Evolutionary conservation across 53 echinoderm and acorn worm species (phyloP).

Genomic region (Stichopus horrens): DNA sequence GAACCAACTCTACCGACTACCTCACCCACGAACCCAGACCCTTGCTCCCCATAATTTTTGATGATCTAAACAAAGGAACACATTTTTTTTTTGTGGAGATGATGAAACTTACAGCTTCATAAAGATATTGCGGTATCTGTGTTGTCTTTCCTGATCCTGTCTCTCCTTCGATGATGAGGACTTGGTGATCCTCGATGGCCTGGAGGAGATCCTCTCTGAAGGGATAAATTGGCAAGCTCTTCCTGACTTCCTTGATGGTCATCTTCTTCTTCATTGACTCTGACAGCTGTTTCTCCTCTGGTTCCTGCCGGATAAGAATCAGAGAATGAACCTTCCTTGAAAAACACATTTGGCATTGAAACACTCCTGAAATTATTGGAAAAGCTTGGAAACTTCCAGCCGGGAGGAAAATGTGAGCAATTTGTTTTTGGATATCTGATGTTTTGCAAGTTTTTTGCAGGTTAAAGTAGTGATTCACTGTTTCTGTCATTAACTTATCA

Average conservation of each 20-base stretch:
- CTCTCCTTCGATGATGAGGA: slow-evolving; percentile 97
- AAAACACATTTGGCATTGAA: too few relatives aligned
- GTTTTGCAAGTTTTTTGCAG: too few relatives aligned
- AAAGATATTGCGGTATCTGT: slow-evolving; percentile 93
- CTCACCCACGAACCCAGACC: too few relatives aligned
- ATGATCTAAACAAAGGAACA: neutral
- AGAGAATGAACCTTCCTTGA: too few relatives aligned
- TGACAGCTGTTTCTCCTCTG: slow-evolving; percentile 62
- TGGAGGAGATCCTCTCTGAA: slow-evolving; percentile 82
- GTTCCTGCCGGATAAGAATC: slow-evolving; percentile 36
- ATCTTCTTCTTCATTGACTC: slow-evolving; percentile 76
- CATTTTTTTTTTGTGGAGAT: neutral
- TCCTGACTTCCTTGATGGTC: slow-evolving; percentile 80
- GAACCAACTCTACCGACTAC: too few relatives aligned
- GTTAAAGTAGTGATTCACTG: too few relatives aligned
- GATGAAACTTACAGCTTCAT: slow-evolving; percentile 74
- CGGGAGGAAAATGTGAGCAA: too few relatives aligned
- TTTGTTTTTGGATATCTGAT: too few relatives aligned
- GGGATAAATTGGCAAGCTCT: slow-evolving; percentile 84
- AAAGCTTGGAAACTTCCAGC: too few relatives aligned
- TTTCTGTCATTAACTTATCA: too few relatives aligned
- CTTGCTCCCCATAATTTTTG: too few relatives aligned
- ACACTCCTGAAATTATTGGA: too few relatives aligned
- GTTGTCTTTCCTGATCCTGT: slow-evolving; percentile 98
- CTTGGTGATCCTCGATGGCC: slow-evolving; percentile 89